Percentiles rank a stretch among this genome's conserved stretches.
Conservation (phyloP, 2,113 vertebrate genomes). For the Oxyura jamaicensis region DNA sequence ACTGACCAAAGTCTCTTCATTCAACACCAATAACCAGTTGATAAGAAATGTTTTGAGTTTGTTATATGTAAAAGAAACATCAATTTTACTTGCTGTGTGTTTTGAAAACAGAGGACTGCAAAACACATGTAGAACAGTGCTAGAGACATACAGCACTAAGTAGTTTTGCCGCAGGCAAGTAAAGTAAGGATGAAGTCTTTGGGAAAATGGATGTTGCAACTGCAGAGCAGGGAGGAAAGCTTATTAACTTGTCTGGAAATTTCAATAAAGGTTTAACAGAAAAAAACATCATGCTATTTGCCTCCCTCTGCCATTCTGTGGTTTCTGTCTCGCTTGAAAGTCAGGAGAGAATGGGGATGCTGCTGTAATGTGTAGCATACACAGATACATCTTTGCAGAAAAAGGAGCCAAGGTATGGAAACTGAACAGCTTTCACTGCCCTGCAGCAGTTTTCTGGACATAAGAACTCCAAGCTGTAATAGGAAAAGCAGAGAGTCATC, state of each 20-base stretch:
- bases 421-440: neutral
- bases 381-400: neutral
- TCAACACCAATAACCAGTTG: neutral
- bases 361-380: neutral
- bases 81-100: accelerated
- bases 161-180: neutral
- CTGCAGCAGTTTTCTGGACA: neutral
- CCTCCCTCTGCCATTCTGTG: neutral
- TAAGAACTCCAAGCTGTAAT: accelerated
- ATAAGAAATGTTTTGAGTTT: neutral
- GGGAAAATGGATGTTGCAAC: neutral
- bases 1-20: neutral
- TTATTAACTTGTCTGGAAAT: neutral
- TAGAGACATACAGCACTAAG: neutral
- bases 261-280: neutral
- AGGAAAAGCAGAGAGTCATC: neutral
- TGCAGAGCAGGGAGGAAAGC: neutral
- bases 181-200: neutral
- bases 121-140: neutral
- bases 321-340: neutral
- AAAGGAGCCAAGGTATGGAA: neutral
- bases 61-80: neutral
- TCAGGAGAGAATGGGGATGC: neutral
- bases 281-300: neutral
- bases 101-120: neutral